These are phyloP conservation scores for Limnephilus marmoratus DNA, from an alignment of 2,888 invertebrate genomes.

Conservation along the genomic window DNA sequence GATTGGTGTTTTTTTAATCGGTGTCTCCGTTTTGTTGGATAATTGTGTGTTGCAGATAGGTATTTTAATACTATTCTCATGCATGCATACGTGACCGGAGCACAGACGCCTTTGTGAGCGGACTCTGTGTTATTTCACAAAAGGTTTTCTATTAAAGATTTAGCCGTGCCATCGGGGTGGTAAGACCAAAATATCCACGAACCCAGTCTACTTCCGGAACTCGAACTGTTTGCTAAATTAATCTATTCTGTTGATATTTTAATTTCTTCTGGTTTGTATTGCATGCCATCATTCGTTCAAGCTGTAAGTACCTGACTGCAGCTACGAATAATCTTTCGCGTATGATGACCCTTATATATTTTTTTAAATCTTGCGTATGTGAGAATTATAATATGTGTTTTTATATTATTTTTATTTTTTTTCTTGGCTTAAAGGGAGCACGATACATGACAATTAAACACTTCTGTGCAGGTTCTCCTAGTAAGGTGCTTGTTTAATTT, in stretches of 20 bases:
- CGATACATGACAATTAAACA: too few relatives aligned
- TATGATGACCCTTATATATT: too few relatives aligned
- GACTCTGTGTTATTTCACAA: slow-evolving; percentile 60
- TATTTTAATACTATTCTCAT: slow-evolving; percentile 58
- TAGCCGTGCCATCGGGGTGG: slow-evolving; percentile 64
- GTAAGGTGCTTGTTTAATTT: too few relatives aligned
- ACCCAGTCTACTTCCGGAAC: slow-evolving; percentile 22
- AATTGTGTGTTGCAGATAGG: neutral
- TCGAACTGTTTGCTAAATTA: neutral
- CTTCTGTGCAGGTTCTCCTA: too few relatives aligned
- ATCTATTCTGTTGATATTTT: neutral
- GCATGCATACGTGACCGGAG: slow-evolving; percentile 62
- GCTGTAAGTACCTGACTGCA: too few relatives aligned
- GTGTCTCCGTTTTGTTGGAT: neutral
- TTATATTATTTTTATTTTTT: too few relatives aligned
- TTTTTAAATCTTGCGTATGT: too few relatives aligned
- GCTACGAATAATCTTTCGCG: too few relatives aligned
- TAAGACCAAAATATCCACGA: neutral
- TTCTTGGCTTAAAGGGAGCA: too few relatives aligned
- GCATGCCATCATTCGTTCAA: too few relatives aligned
- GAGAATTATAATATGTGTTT: too few relatives aligned
- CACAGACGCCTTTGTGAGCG: slow-evolving; percentile 56
- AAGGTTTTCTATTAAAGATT: slow-evolving; percentile 65
- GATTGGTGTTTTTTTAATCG: neutral
- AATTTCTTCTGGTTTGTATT: neutral